Evolutionary conservation across 2,888 invertebrate genomes (phyloP).

Genomic region (Eupithecia tripunctaria): DNA sequence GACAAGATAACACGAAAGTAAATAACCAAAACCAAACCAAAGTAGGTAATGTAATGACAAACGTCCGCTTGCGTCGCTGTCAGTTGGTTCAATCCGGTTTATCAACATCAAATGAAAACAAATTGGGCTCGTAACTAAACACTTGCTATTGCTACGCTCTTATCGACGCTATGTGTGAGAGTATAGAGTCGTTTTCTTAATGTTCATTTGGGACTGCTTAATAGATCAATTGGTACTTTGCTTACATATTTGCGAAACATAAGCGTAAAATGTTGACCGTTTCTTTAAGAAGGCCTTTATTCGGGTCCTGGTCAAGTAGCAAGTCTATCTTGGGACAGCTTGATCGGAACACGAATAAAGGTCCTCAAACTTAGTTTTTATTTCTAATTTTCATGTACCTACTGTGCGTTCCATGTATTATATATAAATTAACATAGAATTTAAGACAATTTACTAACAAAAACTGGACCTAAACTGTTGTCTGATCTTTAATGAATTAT

Average conservation of each 20-base stretch:
- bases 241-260: background rate
- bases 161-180: background rate
- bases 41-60: background rate
- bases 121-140: background rate
- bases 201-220: background rate
- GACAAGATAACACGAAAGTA: background rate
- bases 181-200: background rate
- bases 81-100: constrained; percentile 23
- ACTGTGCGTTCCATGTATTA: no score
- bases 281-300: no score
- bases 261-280: background rate
- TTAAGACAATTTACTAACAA: no score
- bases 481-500: no score
- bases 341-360: no score
- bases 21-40: no score
- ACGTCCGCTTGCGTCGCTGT: constrained; percentile 49
- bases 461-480: no score
- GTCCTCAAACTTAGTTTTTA: no score
- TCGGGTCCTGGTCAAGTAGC: no score
- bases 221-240: background rate
- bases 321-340: no score
- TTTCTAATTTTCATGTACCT: no score
- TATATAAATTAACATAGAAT: no score
- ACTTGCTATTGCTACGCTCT: background rate
- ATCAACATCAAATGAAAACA: background rate